Evolutionary conservation across 2,797 vertebrate species (phyloP).

Genomic region (Scarus forsteni): DNA sequence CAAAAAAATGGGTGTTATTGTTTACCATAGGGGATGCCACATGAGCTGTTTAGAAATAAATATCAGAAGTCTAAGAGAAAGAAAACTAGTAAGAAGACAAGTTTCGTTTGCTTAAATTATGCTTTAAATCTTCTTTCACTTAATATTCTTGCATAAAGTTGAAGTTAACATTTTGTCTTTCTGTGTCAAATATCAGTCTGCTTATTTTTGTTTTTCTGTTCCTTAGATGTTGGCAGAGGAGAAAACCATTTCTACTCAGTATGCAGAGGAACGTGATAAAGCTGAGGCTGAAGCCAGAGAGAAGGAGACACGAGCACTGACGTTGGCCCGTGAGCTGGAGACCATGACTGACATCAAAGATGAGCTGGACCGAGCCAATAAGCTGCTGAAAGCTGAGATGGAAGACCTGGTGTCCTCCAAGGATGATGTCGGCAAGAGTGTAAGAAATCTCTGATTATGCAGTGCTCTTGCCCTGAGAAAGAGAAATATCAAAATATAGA

Average conservation of each 20-base stretch:
- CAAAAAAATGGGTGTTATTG: too few relatives aligned
- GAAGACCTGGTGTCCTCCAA: constrained; percentile 96
- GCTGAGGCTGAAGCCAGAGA: constrained; percentile 97
- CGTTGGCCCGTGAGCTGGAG: constrained; percentile 91
- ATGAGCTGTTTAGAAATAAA: too few relatives aligned
- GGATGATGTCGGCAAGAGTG: constrained; percentile 96
- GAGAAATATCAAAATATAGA: background rate
- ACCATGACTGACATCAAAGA: constrained; percentile 87
- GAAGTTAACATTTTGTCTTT: background rate
- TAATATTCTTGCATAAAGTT: too few relatives aligned
- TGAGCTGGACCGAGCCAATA: constrained; percentile 93
- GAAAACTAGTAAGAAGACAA: too few relatives aligned
- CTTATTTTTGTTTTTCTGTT: background rate
- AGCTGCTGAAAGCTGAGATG: constrained; percentile 92
- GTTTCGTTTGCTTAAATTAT: too few relatives aligned
- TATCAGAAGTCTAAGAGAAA: too few relatives aligned
- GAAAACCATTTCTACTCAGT: constrained; percentile 91
- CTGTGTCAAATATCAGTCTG: too few relatives aligned
- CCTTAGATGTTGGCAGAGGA: constrained; percentile 94
- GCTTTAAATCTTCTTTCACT: too few relatives aligned
- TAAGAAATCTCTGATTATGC: constrained; percentile 73
- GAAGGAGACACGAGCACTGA: constrained; percentile 93
- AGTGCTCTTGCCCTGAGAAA: background rate
- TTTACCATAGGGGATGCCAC: too few relatives aligned
- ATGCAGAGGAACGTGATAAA: constrained; percentile 92